Base-by-base conservation (phyloP, 2,797 vertebrate species). In the Eupleurogrammus muticus region DNA sequence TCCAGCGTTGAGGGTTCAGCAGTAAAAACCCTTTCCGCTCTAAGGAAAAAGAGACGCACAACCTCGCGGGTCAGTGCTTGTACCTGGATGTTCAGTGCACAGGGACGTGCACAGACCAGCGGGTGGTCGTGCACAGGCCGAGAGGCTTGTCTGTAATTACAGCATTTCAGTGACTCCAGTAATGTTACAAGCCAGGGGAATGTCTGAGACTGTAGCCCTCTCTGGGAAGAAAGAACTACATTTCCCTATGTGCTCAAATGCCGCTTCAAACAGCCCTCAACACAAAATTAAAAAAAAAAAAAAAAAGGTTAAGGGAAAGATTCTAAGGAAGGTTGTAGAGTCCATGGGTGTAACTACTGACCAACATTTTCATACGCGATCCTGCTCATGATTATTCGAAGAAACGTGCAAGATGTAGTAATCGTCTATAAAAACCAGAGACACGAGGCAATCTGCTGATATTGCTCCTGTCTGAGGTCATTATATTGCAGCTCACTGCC, bases 31-130 rank as follows among this genome's bases (percentile, higher is more conserved):
- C 13, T 81, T 67, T 67, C 69, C 34, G 5, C 71, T 73, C 66
- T 8, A 48, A 77, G 68, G 72, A 46, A 56, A 57, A 73, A 60
- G 71, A 66, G 53, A 64, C 2, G 55, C 75, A 63, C 69, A 68
- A 70, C 74, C 80, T 69, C 34, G 17, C 16, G 80, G n/a, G 82
- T 80, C 83, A 81, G 86, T 87, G 84, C 75, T 80, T 75, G 73
- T 73, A 82, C 77, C 79, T 89, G 83, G 82, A 86, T 82, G 80
- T 83, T 84, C 69, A 80, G 86, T 86, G 82, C 83, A 83, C 61
- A 71, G 47, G 65, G 66, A 81, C 68, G 79, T 54, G 77, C 60
- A 70, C 81, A 57, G 74, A 78, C 65, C 68, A 69, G 58, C 1
- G 13, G 51, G 56, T 47, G 61, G 62, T 66, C 60, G 75, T 79